Conservation (phyloP, 2,888 invertebrate species). For the Stenichneumon culpator region DNA sequence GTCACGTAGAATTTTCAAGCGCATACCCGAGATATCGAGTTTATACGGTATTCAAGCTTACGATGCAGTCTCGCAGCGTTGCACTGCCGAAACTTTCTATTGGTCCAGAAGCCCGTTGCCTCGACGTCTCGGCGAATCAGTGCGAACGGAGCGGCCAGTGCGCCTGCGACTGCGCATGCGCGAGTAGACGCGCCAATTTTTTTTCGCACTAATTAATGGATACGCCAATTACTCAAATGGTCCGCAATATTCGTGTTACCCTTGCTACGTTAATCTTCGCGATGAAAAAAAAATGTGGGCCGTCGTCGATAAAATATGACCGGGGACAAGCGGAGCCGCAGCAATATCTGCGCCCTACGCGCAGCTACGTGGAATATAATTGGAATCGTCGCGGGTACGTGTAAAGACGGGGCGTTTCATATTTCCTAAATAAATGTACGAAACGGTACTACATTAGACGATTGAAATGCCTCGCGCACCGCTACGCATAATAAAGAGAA, state of each 20-base stretch:
- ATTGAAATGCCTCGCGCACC: background rate
- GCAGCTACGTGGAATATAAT: background rate
- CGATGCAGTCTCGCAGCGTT: background rate
- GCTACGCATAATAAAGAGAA: slow-evolving; percentile 3
- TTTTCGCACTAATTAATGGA: background rate
- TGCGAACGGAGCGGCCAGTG: background rate
- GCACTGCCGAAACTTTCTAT: slow-evolving; percentile 10
- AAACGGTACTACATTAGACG: background rate
- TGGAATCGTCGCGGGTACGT: background rate
- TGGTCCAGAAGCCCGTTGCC: slow-evolving; percentile 2
- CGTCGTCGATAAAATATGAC: background rate
- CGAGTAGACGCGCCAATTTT: slow-evolving; percentile 23
- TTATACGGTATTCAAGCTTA: slow-evolving; percentile 18
- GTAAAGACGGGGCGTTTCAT: background rate
- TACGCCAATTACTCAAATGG: slow-evolving; percentile 9
- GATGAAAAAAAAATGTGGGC: background rate
- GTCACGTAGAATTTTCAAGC: slow-evolving; percentile 44
- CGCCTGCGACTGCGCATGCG: slow-evolving; percentile 1
- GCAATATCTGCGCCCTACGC: background rate
- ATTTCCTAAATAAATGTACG: background rate
- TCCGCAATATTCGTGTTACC: background rate
- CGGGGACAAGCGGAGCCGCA: background rate
- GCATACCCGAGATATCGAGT: slow-evolving; percentile 35
- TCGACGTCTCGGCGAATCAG: slow-evolving; percentile 30
- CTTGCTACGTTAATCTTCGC: background rate